Percentiles rank a stretch among this genome's conserved stretches.
These are phyloP conservation scores for Luperina testacea DNA, from an alignment of 2,888 invertebrate species.

Conservation along the genomic window DNA sequence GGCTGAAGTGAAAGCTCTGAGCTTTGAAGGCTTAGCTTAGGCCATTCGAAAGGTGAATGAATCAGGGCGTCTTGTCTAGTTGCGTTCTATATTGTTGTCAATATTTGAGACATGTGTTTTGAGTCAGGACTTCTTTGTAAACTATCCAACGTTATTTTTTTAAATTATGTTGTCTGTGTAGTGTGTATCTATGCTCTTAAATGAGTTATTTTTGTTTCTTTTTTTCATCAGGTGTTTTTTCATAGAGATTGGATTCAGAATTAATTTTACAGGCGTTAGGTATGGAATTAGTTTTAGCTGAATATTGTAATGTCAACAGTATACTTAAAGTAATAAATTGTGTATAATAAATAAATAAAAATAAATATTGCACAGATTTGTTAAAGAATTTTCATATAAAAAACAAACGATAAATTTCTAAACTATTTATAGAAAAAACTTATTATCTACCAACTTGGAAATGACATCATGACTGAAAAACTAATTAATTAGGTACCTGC, in stretches of 20 bases:
- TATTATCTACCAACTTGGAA: background rate
- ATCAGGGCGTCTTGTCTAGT: conserved; percentile 69
- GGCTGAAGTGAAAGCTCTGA: conserved; percentile 74
- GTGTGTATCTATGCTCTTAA: background rate
- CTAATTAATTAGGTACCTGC: conserved; percentile 5
- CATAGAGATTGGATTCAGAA: background rate
- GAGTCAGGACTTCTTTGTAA: conserved; percentile 7
- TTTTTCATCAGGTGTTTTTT: conserved; percentile 5
- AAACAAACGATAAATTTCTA: background rate
- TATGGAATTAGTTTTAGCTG: background rate
- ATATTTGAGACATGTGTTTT: conserved; percentile 62
- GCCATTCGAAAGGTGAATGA: conserved; percentile 77
- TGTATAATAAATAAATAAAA: too few species aligned
- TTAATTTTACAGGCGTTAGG: background rate
- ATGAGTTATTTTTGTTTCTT: background rate
- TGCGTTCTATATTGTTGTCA: conserved; percentile 60
- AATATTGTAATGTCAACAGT: too few species aligned
- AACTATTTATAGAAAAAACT: conserved; percentile 3
- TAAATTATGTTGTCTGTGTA: background rate
- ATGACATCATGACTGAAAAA: conserved; percentile 42
- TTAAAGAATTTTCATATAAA: background rate
- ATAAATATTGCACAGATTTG: background rate
- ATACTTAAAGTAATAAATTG: too few species aligned
- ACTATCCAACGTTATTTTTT: conserved; percentile 1
- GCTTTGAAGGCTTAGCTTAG: conserved; percentile 69